These are phyloP conservation scores for Plemyria rubiginata DNA, from an alignment of 2,888 invertebrate genomes.

Conservation along the genomic window DNA sequence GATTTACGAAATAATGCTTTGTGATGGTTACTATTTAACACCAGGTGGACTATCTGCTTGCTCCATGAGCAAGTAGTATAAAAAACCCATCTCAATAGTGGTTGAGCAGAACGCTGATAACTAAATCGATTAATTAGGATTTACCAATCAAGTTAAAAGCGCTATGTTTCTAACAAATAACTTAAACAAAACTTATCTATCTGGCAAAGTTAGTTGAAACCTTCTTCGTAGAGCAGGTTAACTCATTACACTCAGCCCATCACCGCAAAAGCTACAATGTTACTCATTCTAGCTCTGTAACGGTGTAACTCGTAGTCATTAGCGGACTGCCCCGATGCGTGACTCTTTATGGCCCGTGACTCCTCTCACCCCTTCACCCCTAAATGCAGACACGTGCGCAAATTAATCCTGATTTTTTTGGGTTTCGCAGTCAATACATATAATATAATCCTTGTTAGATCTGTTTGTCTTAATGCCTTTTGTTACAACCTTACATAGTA, in stretches of 20 bases:
- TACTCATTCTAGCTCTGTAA: slow-evolving; percentile 16
- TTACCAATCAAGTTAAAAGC: too few species aligned
- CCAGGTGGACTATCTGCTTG: too few species aligned
- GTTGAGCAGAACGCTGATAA: too few species aligned
- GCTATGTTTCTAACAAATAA: too few species aligned
- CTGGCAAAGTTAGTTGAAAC: not conserved
- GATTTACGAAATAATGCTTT: too few species aligned
- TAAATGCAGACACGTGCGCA: slow-evolving; percentile 81
- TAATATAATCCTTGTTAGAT: not conserved
- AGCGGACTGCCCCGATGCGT: slow-evolving; percentile 71
- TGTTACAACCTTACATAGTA: not conserved
- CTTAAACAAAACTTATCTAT: not conserved
- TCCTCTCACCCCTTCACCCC: slow-evolving; percentile 71
- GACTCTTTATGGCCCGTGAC: slow-evolving; percentile 81
- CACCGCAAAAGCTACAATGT: slow-evolving; percentile 6
- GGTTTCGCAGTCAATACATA: slow-evolving; percentile 1
- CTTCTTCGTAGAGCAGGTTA: not conserved
- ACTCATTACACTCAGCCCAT: not conserved
- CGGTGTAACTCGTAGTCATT: slow-evolving; percentile 55
- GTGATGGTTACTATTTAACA: too few species aligned
- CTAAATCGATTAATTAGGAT: too few species aligned
- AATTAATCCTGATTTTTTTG: slow-evolving; percentile 80
- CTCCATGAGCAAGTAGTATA: too few species aligned
- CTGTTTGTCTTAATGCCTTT: not conserved
- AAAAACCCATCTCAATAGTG: too few species aligned